Percentiles rank a stretch among this genome's conserved stretches.
phyloP scores from a whole-genome alignment of 2,797 vertebrate genomes.

The Urocyon cinereoargenteus region DNA sequence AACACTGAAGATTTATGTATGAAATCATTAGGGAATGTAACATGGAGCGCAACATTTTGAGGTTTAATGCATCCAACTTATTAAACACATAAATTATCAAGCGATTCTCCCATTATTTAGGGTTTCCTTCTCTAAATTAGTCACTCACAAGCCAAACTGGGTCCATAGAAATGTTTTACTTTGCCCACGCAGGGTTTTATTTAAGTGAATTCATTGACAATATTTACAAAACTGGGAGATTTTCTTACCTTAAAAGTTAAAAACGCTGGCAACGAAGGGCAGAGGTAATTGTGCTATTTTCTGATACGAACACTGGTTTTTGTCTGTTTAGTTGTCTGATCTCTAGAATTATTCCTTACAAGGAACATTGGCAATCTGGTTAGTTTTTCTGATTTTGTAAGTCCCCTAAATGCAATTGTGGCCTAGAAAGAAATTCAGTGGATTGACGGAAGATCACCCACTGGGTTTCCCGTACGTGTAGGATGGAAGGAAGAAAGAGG shows the following conservation, averaged over 20 bases:
- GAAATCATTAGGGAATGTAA: slow-evolving; percentile 55
- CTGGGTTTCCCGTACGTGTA: too few relatives aligned
- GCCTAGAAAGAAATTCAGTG: not conserved
- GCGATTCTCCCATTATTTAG: slow-evolving; percentile 33
- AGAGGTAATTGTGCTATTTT: not conserved
- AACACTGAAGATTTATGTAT: slow-evolving; percentile 63
- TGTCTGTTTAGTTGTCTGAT: not conserved
- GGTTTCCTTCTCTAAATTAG: slow-evolving; percentile 52
- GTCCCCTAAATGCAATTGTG: not conserved
- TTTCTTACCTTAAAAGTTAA: slow-evolving; percentile 20
- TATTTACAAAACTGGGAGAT: slow-evolving; percentile 1
- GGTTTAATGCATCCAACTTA: slow-evolving; percentile 72
- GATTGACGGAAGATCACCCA: not conserved
- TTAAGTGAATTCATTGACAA: slow-evolving; percentile 47
- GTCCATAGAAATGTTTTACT: slow-evolving; percentile 27
- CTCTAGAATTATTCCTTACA: not conserved
- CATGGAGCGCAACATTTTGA: slow-evolving; percentile 47
- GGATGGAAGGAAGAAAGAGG: not conserved
- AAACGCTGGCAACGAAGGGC: not conserved
- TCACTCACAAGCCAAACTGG: not conserved
- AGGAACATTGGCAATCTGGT: not conserved
- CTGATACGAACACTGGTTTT: not conserved
- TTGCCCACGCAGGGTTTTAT: slow-evolving; percentile 34
- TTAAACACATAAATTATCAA: slow-evolving; percentile 74
- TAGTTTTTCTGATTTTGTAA: slow-evolving; percentile 16